Evolutionary conservation across 2,888 invertebrate genomes (phyloP).

Genomic region (Stenoptilia bipunctidactyla): DNA sequence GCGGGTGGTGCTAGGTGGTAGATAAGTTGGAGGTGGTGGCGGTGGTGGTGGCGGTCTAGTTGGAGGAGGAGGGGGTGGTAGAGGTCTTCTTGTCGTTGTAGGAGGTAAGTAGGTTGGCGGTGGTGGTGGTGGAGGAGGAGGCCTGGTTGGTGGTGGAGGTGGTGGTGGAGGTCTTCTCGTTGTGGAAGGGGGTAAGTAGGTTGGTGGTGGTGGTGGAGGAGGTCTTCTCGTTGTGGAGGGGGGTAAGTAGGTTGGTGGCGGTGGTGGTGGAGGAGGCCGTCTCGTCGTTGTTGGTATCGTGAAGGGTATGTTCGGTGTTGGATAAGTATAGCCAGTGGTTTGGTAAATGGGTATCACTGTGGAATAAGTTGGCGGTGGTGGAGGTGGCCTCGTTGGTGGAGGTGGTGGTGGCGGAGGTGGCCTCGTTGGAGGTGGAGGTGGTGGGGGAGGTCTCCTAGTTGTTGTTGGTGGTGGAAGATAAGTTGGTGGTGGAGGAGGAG

Average conservation of each 20-base stretch:
- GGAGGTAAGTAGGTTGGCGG: slow-evolving; percentile 8
- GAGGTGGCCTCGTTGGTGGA: slow-evolving; percentile 11
- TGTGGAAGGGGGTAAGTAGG: slow-evolving; percentile 8
- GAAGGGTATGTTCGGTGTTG: slow-evolving; percentile 10
- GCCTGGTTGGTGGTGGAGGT: slow-evolving; percentile 6
- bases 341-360: slow-evolving; percentile 16
- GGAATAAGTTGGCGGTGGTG: slow-evolving; percentile 8
- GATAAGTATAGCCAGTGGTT: slow-evolving; percentile 21
- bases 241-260: slow-evolving; percentile 18
- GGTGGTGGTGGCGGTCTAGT: slow-evolving; percentile 17
- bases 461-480: slow-evolving; percentile 14
- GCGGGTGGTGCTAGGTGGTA: slow-evolving; percentile 8
- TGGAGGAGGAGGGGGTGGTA: slow-evolving; percentile 7
- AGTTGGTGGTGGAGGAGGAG: slow-evolving; percentile 9
- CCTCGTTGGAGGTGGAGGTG: slow-evolving; percentile 16
- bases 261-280: slow-evolving; percentile 12
- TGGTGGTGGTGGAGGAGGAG: slow-evolving; percentile 13
- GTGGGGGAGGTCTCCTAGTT: slow-evolving; percentile 12
- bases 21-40: slow-evolving; percentile 18
- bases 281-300: slow-evolving; percentile 17
- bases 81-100: slow-evolving; percentile 6
- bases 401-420: slow-evolving; percentile 15
- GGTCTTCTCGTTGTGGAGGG: slow-evolving; percentile 19
- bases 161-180: slow-evolving; percentile 15
- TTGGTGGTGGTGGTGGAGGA: slow-evolving; percentile 15